Evolutionary conservation across 2,888 invertebrate species (phyloP), one percentile per base, ranked within the genome.

Genomic region (Tanytarsus gracilentus): DNA sequence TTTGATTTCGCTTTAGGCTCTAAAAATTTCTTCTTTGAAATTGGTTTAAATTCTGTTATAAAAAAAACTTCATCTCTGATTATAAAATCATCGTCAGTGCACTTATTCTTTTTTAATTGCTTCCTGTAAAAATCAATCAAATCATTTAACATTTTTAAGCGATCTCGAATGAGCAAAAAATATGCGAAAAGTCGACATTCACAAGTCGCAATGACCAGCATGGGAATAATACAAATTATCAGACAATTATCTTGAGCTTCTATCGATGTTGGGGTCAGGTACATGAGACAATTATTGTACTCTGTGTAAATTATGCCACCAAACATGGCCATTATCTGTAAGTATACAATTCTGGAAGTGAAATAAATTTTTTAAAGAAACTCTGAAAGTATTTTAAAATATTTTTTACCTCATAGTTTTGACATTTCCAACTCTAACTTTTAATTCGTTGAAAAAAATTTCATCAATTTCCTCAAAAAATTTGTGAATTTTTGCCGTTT

Each of bases 171-270:
- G 6, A 61, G 27, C 1, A 48, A 36, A 16, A 61, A 33, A 21
- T 61, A 61, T 6, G 52, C 55, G 14, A 55, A 30, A 9, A 61
- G 27, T 49, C 30, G 56, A 16, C 27, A 56, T 26, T 61, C 61
- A 29, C 50, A 21, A 11, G 27, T 56, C 4, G 55, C 55, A 21
- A 29, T 61, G 8, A 53, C 44, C 14, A 50, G 33, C 56, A 61
- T 56, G 11, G 55, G 61, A 14, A 40, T 49, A 3, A 61, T 9
- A 8, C 61, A 61, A n/a, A 61, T 48, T 21, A 56, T 11, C 2
- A 61, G 1, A 21, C 51, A 51, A 16, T 18, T 25, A 8, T 18
- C 18, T 8, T 48, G 8, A 7, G 25, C 5, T 11, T 14, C 7
- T 1, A 29, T 1, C 18, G 2, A 7, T 3, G 9, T 7, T 18